phyloP scores from a whole-genome alignment of 2,888 invertebrate genomes.

The Coleophora deauratella region DNA sequence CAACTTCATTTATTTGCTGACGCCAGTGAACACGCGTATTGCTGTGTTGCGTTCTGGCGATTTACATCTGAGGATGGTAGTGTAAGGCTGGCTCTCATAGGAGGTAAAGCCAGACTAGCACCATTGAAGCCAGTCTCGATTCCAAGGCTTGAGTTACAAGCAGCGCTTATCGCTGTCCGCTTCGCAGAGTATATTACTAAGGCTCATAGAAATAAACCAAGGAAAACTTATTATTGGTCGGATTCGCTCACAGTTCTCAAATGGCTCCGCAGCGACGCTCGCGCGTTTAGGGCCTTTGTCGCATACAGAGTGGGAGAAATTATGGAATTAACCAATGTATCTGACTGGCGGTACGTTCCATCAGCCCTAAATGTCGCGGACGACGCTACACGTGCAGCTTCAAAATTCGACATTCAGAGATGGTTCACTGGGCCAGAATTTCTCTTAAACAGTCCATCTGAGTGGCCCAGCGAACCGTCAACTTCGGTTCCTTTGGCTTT shows the following conservation, averaged over 20 bases:
- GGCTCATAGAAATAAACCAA: conserved; percentile 4
- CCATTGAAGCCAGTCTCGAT: conserved; percentile 8
- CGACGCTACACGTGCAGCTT: too few relatives aligned
- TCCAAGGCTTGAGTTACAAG: conserved; percentile 9
- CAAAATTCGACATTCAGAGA: too few relatives aligned
- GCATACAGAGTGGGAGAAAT: conserved; percentile 7
- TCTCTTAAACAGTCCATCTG: too few relatives aligned
- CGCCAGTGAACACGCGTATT: too few relatives aligned
- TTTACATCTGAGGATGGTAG: too few relatives aligned
- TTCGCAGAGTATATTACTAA: conserved; percentile 2
- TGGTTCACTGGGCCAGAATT: too few relatives aligned
- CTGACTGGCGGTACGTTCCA: too few relatives aligned
- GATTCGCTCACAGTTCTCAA: conserved; percentile 6
- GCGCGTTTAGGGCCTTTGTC: conserved; percentile 8
- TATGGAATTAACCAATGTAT: background rate
- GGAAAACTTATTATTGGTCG: conserved; percentile 3
- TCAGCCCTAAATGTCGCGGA: too few relatives aligned
- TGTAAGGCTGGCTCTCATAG: too few relatives aligned
- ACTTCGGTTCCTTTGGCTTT: too few relatives aligned
- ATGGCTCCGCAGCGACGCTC: conserved; percentile 11
- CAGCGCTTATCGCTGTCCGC: conserved; percentile 5
- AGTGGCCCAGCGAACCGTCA: too few relatives aligned
- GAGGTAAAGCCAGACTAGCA: conserved; percentile 7
- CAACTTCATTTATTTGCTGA: background rate
- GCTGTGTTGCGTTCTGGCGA: too few relatives aligned